These are phyloP conservation scores for Rhopalosiphum maidis DNA, from an alignment of 1,140 invertebrate genomes.

Conservation along the genomic window DNA sequence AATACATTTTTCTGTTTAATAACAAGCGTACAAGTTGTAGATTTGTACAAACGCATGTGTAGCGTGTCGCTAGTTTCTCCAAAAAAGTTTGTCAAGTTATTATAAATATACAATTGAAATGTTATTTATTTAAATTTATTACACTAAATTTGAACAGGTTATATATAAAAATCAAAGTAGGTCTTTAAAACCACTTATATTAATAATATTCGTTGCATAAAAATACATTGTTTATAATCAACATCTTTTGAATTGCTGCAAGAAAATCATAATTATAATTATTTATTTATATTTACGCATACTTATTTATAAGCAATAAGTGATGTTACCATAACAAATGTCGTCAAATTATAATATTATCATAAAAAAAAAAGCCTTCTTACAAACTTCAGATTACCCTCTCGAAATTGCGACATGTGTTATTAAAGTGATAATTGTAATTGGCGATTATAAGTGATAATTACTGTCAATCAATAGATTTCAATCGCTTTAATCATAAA, in stretches of 20 bases:
- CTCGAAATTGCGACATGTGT: neutral
- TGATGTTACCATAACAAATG: neutral
- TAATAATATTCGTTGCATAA: neutral
- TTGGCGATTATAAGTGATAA: neutral
- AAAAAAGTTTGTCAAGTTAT: too few species aligned
- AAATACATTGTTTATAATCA: neutral
- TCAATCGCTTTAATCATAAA: neutral
- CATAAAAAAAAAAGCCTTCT: neutral
- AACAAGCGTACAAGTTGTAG: too few species aligned
- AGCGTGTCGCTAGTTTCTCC: too few species aligned
- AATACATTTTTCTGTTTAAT: too few species aligned
- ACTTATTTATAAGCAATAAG: too few species aligned
- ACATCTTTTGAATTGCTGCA: neutral
- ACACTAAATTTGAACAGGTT: too few species aligned
- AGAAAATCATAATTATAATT: neutral
- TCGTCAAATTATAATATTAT: neutral
- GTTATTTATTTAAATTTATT: too few species aligned
- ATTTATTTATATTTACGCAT: neutral
- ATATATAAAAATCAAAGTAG: too few species aligned
- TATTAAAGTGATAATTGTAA: neutral
- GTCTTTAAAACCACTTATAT: neutral
- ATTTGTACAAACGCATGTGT: too few species aligned
- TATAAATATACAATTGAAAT: too few species aligned
- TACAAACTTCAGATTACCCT: neutral
- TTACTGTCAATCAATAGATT: neutral